Conservation (phyloP, 2,888 invertebrate genomes). For the Augochlorella aurata region DNA sequence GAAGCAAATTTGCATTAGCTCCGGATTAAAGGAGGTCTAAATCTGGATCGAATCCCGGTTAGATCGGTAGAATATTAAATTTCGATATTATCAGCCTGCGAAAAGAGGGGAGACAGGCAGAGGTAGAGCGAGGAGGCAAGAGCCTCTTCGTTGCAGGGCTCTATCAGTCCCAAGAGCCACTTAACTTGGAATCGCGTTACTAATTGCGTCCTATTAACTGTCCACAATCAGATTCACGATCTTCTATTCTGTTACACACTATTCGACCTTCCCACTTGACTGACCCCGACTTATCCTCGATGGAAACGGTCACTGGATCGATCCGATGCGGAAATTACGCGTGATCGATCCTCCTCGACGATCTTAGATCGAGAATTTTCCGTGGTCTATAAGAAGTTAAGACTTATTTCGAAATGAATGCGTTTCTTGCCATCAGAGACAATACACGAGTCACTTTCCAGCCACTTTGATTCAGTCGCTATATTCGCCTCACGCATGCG, state of each 20-base stretch:
- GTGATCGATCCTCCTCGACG: background rate
- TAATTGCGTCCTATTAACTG: slow-evolving; percentile 46
- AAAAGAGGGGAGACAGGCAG: background rate
- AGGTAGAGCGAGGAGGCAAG: background rate
- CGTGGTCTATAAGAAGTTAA: no score
- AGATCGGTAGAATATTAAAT: slow-evolving; percentile 47
- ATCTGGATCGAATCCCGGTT: slow-evolving; percentile 21
- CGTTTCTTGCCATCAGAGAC: no score
- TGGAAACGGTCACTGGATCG: background rate
- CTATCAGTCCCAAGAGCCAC: slow-evolving; percentile 32
- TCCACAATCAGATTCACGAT: slow-evolving; percentile 46
- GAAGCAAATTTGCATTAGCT: slow-evolving; percentile 27
- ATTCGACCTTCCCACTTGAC: slow-evolving; percentile 10
- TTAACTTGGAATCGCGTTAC: slow-evolving; percentile 43
- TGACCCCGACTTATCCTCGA: slow-evolving; percentile 17
- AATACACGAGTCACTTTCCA: no score
- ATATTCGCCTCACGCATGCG: no score
- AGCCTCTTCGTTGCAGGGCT: background rate
- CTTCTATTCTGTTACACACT: slow-evolving; percentile 39
- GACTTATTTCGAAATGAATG: no score
- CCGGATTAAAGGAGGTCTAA: slow-evolving; percentile 17
- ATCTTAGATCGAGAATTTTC: no score
- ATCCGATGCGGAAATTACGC: background rate
- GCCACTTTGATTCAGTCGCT: no score
- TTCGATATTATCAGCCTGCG: slow-evolving; percentile 18